Evolutionary conservation across 2,797 vertebrate species (phyloP).

Genomic region (Manis javanica): DNA sequence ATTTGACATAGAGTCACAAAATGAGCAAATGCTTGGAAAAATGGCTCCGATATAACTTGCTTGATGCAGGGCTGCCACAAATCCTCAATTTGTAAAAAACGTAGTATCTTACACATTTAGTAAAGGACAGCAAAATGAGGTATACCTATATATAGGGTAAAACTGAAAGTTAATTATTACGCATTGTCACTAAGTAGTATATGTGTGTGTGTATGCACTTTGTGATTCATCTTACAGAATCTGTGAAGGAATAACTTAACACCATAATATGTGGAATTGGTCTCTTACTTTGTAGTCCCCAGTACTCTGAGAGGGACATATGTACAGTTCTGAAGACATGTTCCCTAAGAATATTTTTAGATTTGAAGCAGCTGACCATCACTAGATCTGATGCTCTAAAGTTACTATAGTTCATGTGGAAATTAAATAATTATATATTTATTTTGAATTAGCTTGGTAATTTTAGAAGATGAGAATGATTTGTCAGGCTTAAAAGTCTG

Average conservation of each 20-base stretch:
- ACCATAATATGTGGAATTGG: not conserved
- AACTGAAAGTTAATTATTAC: not conserved
- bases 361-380: not conserved
- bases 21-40: no score
- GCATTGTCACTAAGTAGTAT: not conserved
- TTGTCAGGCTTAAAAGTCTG: not conserved
- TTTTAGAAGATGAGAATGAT: not conserved
- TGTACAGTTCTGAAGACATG: not conserved
- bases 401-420: slow-evolving; percentile 17
- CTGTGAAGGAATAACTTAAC: not conserved
- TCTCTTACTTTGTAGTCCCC: not conserved
- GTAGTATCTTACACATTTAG: no score
- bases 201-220: not conserved
- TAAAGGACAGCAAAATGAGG: no score
- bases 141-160: not conserved
- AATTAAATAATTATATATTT: slow-evolving; percentile 39
- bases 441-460: not conserved
- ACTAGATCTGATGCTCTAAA: slow-evolving; percentile 21
- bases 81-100: no score
- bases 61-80: no score
- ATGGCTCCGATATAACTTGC: no score
- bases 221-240: not conserved
- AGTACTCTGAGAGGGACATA: not conserved
- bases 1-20: no score
- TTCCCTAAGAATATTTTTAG: slow-evolving; percentile 29